Percentiles rank a stretch among this genome's conserved stretches.
These are phyloP conservation scores for Hermetia illucens DNA, from an alignment of 1,140 invertebrate species.

Conservation along the genomic window DNA sequence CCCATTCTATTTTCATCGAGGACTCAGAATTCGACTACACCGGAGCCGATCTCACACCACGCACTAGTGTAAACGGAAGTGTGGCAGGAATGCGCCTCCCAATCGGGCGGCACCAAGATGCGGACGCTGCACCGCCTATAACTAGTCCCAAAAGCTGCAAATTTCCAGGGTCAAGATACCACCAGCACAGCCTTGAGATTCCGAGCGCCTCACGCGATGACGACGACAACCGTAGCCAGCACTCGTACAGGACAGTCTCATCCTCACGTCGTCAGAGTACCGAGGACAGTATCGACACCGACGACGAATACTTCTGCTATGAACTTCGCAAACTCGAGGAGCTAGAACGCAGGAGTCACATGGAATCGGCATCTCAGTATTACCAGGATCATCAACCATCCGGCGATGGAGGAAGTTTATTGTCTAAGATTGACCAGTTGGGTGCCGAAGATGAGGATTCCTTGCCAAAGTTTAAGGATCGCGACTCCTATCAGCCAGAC, in stretches of 20 bases:
- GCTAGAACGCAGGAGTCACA: slow-evolving; percentile 58
- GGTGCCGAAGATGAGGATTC: slow-evolving; percentile 1
- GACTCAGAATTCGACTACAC: too few relatives aligned
- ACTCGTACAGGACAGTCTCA: slow-evolving; percentile 73
- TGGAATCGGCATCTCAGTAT: slow-evolving; percentile 46
- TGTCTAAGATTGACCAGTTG: slow-evolving; percentile 3
- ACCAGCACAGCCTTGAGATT: slow-evolving; percentile 68
- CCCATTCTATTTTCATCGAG: slow-evolving; percentile 9
- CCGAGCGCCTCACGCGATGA: slow-evolving; percentile 52
- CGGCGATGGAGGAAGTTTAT: slow-evolving; percentile 5
- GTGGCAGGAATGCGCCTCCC: too few relatives aligned
- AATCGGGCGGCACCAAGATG: too few relatives aligned
- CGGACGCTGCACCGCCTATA: too few relatives aligned
- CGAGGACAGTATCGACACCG: slow-evolving; percentile 83
- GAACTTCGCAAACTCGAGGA: slow-evolving; percentile 75
- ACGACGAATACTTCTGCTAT: slow-evolving; percentile 88
- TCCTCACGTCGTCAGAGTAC: slow-evolving; percentile 80
- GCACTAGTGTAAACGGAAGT: too few relatives aligned
- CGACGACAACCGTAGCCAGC: slow-evolving; percentile 71
- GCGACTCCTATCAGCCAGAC: slow-evolving; percentile 41
- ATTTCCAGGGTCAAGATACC: slow-evolving; percentile 33
- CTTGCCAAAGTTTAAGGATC: neutral
- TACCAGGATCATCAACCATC: slow-evolving; percentile 36
- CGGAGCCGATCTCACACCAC: too few relatives aligned
- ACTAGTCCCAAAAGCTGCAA: neutral